A percentile compares a stretch with the other conserved stretches of the same genome.
These are phyloP conservation scores for Drosophila sp. DNA, from an alignment of 1,140 invertebrate genomes.

Conservation along the genomic window DNA sequence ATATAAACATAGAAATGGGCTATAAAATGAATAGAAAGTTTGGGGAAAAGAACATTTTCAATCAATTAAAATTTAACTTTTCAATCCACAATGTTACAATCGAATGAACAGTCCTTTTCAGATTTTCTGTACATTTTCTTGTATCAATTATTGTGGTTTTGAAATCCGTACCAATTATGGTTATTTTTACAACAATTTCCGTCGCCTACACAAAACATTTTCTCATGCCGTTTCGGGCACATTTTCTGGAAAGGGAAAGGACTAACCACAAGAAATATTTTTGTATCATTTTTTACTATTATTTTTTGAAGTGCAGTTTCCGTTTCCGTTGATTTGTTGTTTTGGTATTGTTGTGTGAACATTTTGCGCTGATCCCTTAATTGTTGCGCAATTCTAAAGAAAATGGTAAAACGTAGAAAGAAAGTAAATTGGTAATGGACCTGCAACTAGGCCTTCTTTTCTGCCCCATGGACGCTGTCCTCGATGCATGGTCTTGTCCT, in stretches of 20 bases:
- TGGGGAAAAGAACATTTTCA: no score
- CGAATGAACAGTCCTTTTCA: not conserved
- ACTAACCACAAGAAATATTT: conserved; percentile 59
- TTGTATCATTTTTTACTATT: conserved; percentile 28
- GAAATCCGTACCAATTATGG: conserved; percentile 18
- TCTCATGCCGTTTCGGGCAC: conserved; percentile 58
- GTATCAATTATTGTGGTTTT: conserved; percentile 26
- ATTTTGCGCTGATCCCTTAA: conserved; percentile 75
- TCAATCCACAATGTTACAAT: no score
- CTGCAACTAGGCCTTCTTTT: conserved; percentile 1
- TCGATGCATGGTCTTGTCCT: conserved; percentile 22
- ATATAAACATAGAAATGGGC: no score
- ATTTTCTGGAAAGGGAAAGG: conserved; percentile 25
- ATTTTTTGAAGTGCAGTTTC: conserved; percentile 66
- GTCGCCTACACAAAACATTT: conserved; percentile 42
- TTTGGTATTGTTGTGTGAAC: conserved; percentile 81
- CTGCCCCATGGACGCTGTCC: not conserved
- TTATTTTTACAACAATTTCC: conserved; percentile 14
- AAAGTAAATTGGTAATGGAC: conserved; percentile 24
- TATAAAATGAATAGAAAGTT: no score
- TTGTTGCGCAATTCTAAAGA: conserved; percentile 59
- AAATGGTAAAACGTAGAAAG: not conserved
- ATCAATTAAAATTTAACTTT: no score
- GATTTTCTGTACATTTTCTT: not conserved
- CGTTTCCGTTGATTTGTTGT: conserved; percentile 75